phyloP scores from a whole-genome alignment of 2,888 invertebrate genomes.

The Graphium colonna region DNA sequence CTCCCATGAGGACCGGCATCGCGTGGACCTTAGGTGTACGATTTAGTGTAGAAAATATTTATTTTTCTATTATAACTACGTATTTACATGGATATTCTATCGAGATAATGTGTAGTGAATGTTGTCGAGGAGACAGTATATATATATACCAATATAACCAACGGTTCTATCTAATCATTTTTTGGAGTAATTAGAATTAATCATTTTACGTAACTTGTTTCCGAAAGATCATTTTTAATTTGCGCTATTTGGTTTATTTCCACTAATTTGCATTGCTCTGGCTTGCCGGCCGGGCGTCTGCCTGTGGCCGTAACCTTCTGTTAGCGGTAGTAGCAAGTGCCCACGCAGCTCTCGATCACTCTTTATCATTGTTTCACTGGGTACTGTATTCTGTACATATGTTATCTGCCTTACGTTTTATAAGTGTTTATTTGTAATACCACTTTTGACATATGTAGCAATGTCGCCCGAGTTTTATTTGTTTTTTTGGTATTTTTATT shows the following conservation, averaged over 20 bases:
- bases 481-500: conserved; percentile 61
- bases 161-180: conserved; percentile 39
- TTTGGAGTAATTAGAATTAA: conserved; percentile 53
- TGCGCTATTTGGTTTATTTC: conserved; percentile 41
- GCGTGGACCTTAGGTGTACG: conserved; percentile 76
- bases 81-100: conserved; percentile 75
- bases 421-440: conserved; percentile 81
- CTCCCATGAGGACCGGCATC: conserved; percentile 59
- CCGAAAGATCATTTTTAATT: conserved; percentile 51
- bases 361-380: conserved; percentile 76
- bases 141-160: conserved; percentile 56
- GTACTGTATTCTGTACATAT: conserved; percentile 76
- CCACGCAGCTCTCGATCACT: conserved; percentile 57
- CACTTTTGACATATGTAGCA: conserved; percentile 81
- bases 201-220: conserved; percentile 58
- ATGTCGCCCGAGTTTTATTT: conserved; percentile 72
- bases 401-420: conserved; percentile 76
- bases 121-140: conserved; percentile 70
- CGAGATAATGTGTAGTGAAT: conserved; percentile 79
- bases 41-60: conserved; percentile 80
- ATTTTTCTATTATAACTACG: conserved; percentile 72
- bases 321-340: conserved; percentile 35
- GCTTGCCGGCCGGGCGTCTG: conserved; percentile 23
- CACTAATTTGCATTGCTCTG: conserved; percentile 34
- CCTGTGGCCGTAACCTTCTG: conserved; percentile 23